Base-by-base conservation (phyloP, 2,113 vertebrate species). In the Melanerpes formicivorus region DNA sequence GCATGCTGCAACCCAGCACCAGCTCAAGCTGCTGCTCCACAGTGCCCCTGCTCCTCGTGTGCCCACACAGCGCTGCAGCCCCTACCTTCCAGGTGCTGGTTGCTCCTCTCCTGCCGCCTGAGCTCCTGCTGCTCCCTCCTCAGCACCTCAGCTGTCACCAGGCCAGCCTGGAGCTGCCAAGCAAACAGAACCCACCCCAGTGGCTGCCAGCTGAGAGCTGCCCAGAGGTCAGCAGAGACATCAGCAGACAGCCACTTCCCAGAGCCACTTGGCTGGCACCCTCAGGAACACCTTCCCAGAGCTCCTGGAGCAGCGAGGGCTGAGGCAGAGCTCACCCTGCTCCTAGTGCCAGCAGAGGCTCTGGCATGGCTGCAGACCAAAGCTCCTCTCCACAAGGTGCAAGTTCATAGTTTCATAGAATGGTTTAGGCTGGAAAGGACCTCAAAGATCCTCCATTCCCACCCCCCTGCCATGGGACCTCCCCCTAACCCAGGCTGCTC, bases 121-220 rank as follows among this genome's bases (percentile, higher is more conserved):
- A 98, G 98, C 37, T 99, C 98, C 80, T 99, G 98, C 90, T 98
- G 96, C 55, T 99, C 99, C 95, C 86, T 98, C 75, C 97, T 97
- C 76, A 99, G 97, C 89, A 98, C 54, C 0, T 98, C 98, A 1
- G 97, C 97, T 3, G 98, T 98, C 88, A 99, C 98, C 95, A 99
- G 96, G 44, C 99, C 99, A 25, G 98, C 97, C 82, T 84, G 98
- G 27, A 96, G 98, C 98, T 99, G 83, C 34, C 75, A 64, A 75
- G 4, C 25, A 79, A 92, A 84, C 88, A 76, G 1, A 87, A 18
- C 14, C 26, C 26, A 25, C 17, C 63, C 5, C 3, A 1, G 0
- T 21, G 5, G 14, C 8, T 7, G 16, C 66, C 44, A 18, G 25
- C 78, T 23, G 7, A 54, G 29, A 55, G 19, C 17, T 1, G 5